Percentiles rank a stretch among this genome's conserved stretches.
Evolutionary conservation across 2,113 vertebrate species (phyloP).

Genomic region (Xiphophorus hellerii): DNA sequence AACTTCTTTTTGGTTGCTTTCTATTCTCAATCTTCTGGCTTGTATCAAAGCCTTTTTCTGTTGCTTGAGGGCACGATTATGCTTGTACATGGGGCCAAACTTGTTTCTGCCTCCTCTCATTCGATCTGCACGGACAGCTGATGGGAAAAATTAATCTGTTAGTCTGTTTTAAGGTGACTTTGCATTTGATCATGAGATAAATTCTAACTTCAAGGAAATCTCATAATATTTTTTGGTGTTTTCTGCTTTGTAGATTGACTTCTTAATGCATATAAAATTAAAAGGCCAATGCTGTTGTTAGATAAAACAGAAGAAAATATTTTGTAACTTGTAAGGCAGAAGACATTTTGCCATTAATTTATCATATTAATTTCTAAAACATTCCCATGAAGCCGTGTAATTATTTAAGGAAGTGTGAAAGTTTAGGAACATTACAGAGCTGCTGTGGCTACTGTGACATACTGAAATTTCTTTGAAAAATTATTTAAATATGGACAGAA

Average conservation of each 20-base stretch:
- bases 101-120: slow-evolving; percentile 94
- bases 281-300: too few species aligned
- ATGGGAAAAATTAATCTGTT: not conserved
- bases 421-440: not conserved
- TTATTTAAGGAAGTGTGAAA: not conserved
- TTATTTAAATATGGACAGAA: too few species aligned
- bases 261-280: too few species aligned
- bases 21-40: slow-evolving; percentile 43
- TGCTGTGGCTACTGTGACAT: not conserved
- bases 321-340: not conserved
- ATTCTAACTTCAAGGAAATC: not conserved
- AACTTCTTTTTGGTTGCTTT: slow-evolving; percentile 73
- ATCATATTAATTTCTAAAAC: not conserved
- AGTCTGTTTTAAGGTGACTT: not conserved
- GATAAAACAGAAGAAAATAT: too few species aligned
- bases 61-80: slow-evolving; percentile 92
- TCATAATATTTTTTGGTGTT: too few species aligned
- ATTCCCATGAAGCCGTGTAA: not conserved
- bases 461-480: too few species aligned
- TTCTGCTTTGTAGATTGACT: too few species aligned
- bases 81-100: slow-evolving; percentile 95
- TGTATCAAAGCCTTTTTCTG: slow-evolving; percentile 92
- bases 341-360: not conserved
- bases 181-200: not conserved
- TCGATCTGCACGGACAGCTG: slow-evolving; percentile 92